A percentile compares a stretch with the other conserved stretches of the same genome.
phyloP scores from a whole-genome alignment of 2,113 vertebrate species.

The Leptobrachium leishanense region DNA sequence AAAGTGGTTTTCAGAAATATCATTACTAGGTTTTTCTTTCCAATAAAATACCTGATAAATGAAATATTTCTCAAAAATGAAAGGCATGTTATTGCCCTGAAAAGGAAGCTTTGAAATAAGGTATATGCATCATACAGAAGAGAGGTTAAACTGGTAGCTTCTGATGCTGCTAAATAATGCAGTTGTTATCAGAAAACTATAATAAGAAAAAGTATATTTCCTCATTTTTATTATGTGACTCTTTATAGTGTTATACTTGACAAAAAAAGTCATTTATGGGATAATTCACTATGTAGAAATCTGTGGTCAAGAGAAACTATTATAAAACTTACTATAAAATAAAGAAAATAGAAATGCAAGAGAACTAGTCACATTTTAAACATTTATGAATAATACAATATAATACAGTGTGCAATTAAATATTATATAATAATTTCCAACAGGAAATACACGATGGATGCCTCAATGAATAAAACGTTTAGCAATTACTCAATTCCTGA shows the following conservation, averaged over 20 bases:
- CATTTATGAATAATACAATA: too few relatives aligned
- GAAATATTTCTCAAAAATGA: conserved; percentile 51
- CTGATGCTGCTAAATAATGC: conserved; percentile 18
- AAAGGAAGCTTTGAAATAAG: conserved; percentile 51
- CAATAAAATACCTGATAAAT: conserved; percentile 56
- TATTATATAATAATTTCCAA: too few relatives aligned
- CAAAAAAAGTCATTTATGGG: too few relatives aligned
- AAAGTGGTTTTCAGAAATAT: conserved; percentile 46
- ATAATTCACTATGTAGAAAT: too few relatives aligned
- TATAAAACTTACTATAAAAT: too few relatives aligned
- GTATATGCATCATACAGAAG: conserved; percentile 32
- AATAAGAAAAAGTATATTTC: conserved; percentile 37
- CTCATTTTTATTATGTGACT: conserved; percentile 12
- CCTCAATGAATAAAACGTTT: too few relatives aligned
- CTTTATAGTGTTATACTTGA: conserved; percentile 17
- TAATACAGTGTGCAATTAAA: too few relatives aligned
- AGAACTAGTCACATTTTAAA: too few relatives aligned
- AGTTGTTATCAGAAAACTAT: conserved; percentile 49
- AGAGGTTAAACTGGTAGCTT: conserved; percentile 34
- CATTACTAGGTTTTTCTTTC: conserved; percentile 52
- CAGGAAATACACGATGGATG: too few relatives aligned
- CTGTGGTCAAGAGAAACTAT: too few relatives aligned
- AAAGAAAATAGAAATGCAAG: too few relatives aligned
- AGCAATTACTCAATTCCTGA: too few relatives aligned
- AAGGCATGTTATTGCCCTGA: conserved; percentile 25